A percentile compares a stretch with the other conserved stretches of the same genome.
phyloP scores from a whole-genome alignment of 2,113 vertebrate species.

The Pomatostomus ruficeps region DNA sequence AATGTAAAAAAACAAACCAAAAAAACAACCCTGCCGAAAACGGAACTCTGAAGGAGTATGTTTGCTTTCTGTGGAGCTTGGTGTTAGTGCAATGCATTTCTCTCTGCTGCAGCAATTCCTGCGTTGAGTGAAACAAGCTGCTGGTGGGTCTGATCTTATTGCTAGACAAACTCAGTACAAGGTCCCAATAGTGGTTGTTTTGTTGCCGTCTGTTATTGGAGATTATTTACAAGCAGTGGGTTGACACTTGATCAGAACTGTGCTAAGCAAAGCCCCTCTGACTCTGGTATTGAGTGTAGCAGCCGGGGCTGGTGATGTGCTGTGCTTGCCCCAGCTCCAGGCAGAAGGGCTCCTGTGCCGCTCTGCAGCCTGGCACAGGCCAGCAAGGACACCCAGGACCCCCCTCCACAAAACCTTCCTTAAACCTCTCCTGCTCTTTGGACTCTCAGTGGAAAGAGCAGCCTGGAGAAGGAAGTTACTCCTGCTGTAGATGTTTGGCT shows the following conservation, averaged over 20 bases:
- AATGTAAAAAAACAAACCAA: neutral
- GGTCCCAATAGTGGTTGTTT: accelerated
- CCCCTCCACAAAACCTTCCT: neutral
- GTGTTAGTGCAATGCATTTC: neutral
- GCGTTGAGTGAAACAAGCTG: neutral
- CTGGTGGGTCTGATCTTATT: neutral
- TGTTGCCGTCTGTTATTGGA: neutral
- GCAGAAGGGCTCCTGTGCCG: neutral
- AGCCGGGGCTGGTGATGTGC: accelerated
- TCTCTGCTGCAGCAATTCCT: neutral
- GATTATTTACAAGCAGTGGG: neutral
- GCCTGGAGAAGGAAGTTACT: neutral
- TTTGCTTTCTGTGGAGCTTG: neutral
- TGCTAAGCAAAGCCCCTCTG: neutral
- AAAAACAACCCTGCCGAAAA: neutral
- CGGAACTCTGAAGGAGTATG: neutral
- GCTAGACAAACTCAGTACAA: neutral
- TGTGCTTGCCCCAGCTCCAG: accelerated
- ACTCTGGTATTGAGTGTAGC: neutral
- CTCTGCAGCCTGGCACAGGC: neutral
- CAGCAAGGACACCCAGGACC: neutral
- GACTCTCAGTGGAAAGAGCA: neutral
- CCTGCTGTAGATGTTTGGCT: neutral
- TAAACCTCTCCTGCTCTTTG: neutral
- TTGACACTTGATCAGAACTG: neutral